Evolutionary conservation across 2,888 invertebrate genomes (phyloP).

Genomic region (Platypus cylindrus): DNA sequence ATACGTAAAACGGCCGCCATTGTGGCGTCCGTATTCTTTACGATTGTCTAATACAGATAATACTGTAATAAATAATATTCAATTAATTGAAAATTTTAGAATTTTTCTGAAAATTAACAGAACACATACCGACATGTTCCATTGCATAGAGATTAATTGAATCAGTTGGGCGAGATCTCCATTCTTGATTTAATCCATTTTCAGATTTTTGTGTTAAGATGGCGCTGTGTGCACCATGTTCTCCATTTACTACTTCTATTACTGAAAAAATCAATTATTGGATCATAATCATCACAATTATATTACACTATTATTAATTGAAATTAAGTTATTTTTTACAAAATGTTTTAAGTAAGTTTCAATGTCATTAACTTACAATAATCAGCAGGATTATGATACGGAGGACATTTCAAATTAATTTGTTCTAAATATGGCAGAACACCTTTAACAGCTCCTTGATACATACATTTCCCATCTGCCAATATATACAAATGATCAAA

Average conservation of each 20-base stretch:
- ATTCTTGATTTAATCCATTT: constrained; percentile 47
- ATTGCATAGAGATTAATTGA: constrained; percentile 31
- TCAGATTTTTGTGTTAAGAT: constrained; percentile 46
- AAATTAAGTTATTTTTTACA: background rate
- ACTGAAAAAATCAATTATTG: constrained; percentile 38
- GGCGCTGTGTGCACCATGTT: constrained; percentile 48
- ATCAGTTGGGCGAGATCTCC: constrained; percentile 36
- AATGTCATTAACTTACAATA: constrained; percentile 19
- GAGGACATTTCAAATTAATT: constrained; percentile 63
- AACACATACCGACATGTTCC: constrained; percentile 32
- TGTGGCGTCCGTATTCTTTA: no score
- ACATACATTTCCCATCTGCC: constrained; percentile 66
- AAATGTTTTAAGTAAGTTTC: background rate
- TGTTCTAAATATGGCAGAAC: constrained; percentile 65
- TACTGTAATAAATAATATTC: no score
- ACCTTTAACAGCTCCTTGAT: constrained; percentile 63
- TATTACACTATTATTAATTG: background rate
- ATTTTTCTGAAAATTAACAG: background rate
- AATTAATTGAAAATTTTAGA: constrained; percentile 2
- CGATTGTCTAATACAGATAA: no score
- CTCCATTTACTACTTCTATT: constrained; percentile 69
- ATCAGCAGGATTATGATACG: constrained; percentile 75
- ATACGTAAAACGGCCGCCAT: no score
- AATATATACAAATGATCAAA: constrained; percentile 81
- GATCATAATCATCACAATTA: no score